phyloP scores from a whole-genome alignment of 2,113 vertebrate species.

The Calcarius ornatus region DNA sequence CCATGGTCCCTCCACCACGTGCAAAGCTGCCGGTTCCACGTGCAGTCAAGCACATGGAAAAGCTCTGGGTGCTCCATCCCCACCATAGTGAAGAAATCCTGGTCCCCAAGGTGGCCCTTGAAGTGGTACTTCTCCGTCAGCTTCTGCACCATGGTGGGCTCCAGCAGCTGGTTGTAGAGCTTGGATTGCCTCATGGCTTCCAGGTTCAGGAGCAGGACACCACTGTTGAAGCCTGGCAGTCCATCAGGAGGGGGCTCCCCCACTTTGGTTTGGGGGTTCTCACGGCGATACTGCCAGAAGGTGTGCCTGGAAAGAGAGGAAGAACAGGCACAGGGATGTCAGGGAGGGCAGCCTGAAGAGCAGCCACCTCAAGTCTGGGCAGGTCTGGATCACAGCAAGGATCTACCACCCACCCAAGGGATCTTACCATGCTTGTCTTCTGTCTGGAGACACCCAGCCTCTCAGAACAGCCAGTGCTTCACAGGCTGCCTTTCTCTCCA shows the following conservation, averaged over 20 bases:
- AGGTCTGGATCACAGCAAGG: neutral
- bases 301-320: slow-evolving; percentile 81
- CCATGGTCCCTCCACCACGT: slow-evolving; percentile 97
- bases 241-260: slow-evolving; percentile 89
- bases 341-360: neutral
- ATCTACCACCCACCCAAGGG: neutral
- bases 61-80: slow-evolving; percentile 94
- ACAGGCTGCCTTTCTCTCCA: neutral
- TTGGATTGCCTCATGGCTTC: slow-evolving; percentile 86
- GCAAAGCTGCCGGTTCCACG: slow-evolving; percentile 96
- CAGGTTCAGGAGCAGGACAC: slow-evolving; percentile 90
- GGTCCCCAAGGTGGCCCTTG: slow-evolving; percentile 93
- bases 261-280: slow-evolving; percentile 87
- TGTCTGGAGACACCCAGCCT: neutral
- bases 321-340: neutral
- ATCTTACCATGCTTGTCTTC: neutral
- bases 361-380: neutral
- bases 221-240: slow-evolving; percentile 94
- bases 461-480: neutral
- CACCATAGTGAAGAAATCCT: slow-evolving; percentile 97
- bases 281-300: slow-evolving; percentile 95
- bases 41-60: slow-evolving; percentile 86
- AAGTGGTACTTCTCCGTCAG: slow-evolving; percentile 90
- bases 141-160: slow-evolving; percentile 78
- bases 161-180: slow-evolving; percentile 86